Percentiles rank a stretch among this genome's conserved stretches.
These are phyloP conservation scores for Brienomyrus longianalis DNA, from an alignment of 2,113 vertebrate genomes.

Conservation along the genomic window DNA sequence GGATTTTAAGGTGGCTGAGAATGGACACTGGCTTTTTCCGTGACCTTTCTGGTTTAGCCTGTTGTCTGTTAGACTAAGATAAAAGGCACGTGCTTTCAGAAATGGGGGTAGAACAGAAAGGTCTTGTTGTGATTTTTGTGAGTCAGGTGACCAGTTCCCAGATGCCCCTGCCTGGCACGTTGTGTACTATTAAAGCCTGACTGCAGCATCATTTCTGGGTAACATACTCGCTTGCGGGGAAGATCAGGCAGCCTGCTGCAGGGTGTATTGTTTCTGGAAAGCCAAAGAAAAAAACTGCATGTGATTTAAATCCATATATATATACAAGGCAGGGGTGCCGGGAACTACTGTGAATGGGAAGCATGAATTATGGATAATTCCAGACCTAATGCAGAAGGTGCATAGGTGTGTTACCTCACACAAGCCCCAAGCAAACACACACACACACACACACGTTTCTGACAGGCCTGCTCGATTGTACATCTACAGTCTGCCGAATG, in stretches of 20 bases:
- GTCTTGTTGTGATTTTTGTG: neutral
- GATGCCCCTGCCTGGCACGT: neutral
- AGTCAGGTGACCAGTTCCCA: neutral
- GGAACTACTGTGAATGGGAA: neutral
- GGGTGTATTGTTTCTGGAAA: neutral
- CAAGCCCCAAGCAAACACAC: neutral
- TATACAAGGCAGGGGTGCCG: neutral
- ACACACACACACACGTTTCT: neutral
- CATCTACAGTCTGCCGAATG: neutral
- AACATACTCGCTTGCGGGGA: neutral
- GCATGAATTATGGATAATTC: neutral
- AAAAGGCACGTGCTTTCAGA: neutral
- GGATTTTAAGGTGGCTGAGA: neutral
- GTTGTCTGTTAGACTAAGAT: neutral
- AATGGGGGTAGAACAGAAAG: neutral
- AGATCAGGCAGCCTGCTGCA: neutral
- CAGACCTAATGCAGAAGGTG: neutral
- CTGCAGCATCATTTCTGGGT: neutral
- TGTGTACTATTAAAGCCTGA: neutral
- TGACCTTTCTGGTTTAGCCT: neutral
- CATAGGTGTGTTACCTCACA: neutral
- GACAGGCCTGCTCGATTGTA: neutral
- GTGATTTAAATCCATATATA: neutral
- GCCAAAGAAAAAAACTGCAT: neutral
- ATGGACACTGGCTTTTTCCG: neutral